Evolutionary conservation across 1,140 invertebrate genomes (phyloP).

Genomic region (Pseudomyrmex sp.): DNA sequence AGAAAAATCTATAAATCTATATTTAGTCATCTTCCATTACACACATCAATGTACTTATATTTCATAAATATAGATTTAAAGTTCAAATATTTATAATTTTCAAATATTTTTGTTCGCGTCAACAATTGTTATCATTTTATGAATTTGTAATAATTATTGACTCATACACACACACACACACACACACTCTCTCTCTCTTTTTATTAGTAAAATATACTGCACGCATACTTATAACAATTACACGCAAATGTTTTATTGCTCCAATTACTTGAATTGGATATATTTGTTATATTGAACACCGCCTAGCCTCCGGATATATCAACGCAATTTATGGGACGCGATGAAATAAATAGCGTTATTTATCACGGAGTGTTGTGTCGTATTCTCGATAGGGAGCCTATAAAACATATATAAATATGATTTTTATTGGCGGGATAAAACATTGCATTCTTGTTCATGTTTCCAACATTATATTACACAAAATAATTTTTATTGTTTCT

Average conservation of each 20-base stretch:
- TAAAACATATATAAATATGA: constrained; percentile 29
- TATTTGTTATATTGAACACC: constrained; percentile 13
- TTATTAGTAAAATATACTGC: background rate
- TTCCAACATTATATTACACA: background rate
- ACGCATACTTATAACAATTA: no score
- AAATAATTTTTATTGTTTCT: background rate
- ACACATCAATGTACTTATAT: no score
- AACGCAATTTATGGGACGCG: constrained; percentile 32
- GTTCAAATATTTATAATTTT: no score
- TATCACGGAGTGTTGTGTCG: constrained; percentile 1
- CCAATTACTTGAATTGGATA: background rate
- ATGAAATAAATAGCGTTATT: constrained; percentile 39
- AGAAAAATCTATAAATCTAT: constrained; percentile 6
- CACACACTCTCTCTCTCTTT: no score
- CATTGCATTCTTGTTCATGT: background rate
- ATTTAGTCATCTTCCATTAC: background rate
- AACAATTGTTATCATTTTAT: background rate
- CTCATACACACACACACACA: no score
- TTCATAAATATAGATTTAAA: background rate
- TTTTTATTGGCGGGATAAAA: constrained; percentile 30
- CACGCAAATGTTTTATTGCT: background rate
- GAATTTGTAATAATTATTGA: background rate
- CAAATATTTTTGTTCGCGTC: background rate
- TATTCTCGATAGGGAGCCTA: constrained; percentile 1
- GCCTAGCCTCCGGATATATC: background rate